Conservation (phyloP, 2,113 vertebrate species). For the Jaculus jaculus region DNA sequence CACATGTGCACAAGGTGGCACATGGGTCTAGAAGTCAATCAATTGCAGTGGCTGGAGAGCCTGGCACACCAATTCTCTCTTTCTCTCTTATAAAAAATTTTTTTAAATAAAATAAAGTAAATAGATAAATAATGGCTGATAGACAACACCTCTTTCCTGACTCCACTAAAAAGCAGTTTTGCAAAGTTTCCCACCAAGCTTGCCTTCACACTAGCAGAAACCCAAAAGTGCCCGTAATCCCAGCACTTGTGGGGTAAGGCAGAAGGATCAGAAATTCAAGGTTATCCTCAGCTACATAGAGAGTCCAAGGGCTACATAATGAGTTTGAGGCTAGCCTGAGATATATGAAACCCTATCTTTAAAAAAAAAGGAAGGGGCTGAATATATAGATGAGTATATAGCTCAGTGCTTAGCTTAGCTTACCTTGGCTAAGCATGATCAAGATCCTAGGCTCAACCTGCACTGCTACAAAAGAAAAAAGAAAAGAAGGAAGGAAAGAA, state of each 20-base stretch:
- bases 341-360: not conserved
- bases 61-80: too few relatives aligned
- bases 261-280: not conserved
- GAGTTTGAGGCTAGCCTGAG: not conserved
- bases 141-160: not conserved
- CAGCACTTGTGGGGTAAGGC: not conserved
- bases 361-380: not conserved
- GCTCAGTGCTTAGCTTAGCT: not conserved
- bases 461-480: too few relatives aligned
- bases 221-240: not conserved
- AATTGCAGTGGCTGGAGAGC: too few relatives aligned
- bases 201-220: constrained; percentile 1
- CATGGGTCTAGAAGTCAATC: too few relatives aligned
- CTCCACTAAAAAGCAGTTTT: constrained; percentile 6
- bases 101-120: too few relatives aligned
- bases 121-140: too few relatives aligned
- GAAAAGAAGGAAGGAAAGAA: too few relatives aligned
- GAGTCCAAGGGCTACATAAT: too few relatives aligned
- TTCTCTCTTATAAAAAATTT: too few relatives aligned
- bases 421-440: too few relatives aligned
- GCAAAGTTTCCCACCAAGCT: not conserved
- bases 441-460: not conserved
- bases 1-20: too few relatives aligned
- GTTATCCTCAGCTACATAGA: not conserved
- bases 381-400: too few relatives aligned